Evolutionary conservation across 1,140 invertebrate genomes (phyloP), one percentile per base, ranked within the genome.

Genomic region (Gryon sp.): DNA sequence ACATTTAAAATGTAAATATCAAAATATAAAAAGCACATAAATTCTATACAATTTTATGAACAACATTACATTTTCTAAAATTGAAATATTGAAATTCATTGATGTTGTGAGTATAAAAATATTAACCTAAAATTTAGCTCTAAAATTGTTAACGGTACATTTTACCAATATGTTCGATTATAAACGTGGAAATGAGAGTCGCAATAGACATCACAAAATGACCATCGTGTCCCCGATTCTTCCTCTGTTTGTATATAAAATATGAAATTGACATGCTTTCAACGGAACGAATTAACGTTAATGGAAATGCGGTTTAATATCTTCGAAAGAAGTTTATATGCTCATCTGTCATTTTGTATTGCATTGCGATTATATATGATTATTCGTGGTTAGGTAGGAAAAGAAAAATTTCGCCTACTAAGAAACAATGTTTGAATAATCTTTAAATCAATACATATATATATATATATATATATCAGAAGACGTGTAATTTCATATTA

Each of bases 281-380:
- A 65, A 34, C 18, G 38, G 50, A 14, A 26, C 20, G 36, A 52
- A 55, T 55, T 62, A 65, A 52, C 16, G 52, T 59, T 50, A 65
- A 73, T 65, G 26, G 60, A 73, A 73, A 52, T 48, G 59, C 43
- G 26, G 69, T 65, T 73, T 65, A 59, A 65, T 73, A 50, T 50
- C 20, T 16, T 28, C 2, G 40, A 26, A 50, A 73, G 45, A 65
- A 65, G 52, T 59, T 65, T 53, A 59, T 50, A 41, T 20, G 32
- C 18, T 12, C 18, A 36, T 65, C 69, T 52, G 69, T 74, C 65
- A 74, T 66, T 41, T 43, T 15, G 14, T 59, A 69, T 59, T 59
- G 53, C 53, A 34, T 12, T 12, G 46, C 45, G 48, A 74, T 74
- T 74, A 59, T 18, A 46, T 45, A 38, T 52, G 62, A 65, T 73